Conservation (phyloP, 2,113 vertebrate species). For the Lipophrys pholis region DNA sequence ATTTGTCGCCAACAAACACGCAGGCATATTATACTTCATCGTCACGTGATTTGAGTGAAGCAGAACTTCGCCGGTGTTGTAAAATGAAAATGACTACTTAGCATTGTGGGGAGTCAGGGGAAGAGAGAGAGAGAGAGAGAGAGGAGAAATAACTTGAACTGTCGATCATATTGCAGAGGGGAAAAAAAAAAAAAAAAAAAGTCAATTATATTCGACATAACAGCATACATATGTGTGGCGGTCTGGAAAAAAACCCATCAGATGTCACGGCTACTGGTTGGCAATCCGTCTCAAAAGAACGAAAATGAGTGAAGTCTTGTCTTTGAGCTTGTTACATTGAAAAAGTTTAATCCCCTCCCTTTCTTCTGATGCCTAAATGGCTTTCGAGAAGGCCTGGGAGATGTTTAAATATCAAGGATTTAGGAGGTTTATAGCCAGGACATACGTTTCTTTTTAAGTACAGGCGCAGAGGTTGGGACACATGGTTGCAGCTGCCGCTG, state of each 20-base stretch:
- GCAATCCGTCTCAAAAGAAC: constrained; percentile 48
- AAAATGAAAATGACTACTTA: constrained; percentile 28
- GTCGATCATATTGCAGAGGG: constrained; percentile 40
- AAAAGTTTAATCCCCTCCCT: constrained; percentile 51
- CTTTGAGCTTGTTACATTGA: constrained; percentile 49
- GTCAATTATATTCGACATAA: constrained; percentile 48
- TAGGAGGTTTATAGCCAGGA: constrained; percentile 40
- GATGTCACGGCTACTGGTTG: constrained; percentile 59
- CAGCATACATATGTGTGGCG: constrained; percentile 50
- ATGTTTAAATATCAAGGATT: constrained; percentile 64
- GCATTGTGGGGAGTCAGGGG: not conserved
- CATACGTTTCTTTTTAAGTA: constrained; percentile 63
- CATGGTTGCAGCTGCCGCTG: constrained; percentile 31
- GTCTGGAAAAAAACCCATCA: constrained; percentile 38
- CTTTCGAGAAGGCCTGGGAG: constrained; percentile 62
- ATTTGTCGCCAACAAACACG: constrained; percentile 50
- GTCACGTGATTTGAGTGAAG: constrained; percentile 10
- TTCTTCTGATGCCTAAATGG: constrained; percentile 68
- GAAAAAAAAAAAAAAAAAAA: too few species aligned
- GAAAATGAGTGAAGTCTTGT: constrained; percentile 55
- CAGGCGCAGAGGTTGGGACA: constrained; percentile 33
- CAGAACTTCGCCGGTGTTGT: constrained; percentile 31
- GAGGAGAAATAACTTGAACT: constrained; percentile 40
- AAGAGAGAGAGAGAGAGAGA: too few species aligned
- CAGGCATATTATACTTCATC: not conserved